Base-by-base conservation (phyloP, 2,888 invertebrate genomes). In the Dione vanillae region DNA sequence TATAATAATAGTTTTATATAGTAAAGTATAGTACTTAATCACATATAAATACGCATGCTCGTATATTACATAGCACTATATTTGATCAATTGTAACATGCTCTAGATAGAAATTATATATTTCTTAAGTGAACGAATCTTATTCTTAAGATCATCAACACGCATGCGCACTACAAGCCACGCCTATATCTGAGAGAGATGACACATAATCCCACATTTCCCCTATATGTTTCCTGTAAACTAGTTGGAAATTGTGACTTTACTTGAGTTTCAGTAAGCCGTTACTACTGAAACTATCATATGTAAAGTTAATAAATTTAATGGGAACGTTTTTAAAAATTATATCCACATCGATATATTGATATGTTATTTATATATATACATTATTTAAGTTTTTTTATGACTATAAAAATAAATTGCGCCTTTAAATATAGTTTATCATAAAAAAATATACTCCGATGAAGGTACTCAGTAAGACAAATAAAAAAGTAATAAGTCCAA, bases 161-260 rank as follows among this genome's bases (percentile, higher is more conserved):
- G 92, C 92, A 91, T 92, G 92, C 91, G 91, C 87, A 77, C 47
- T 41, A 52, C 71, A 84, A 83, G 87, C 92, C 83, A 81, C 92
- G 90, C 92, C 92, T 86, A 75, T 74, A 76, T 58, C 69, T 64
- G 91, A 92, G 82, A 84, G 88, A 85, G 92, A 92, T 82, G 81
- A 82, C 79, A 73, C 74, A 73, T 68, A 73, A 81, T 88, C 85
- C 85, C 85, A 77, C 77, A 73, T 79, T 84, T 82, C 83, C 76
- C 79, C 74, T 74, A 64, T 20, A 9, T 37, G 47, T 49, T 64
- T 49, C 47, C 49, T 64, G 16, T 49, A 19, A 49, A 40, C 64
- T 64, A 37, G n/a, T 14, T 12, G 7, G 5, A 64, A 37, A 37
- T 35, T 37, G 10, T 7, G 37, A 14, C 19, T 64, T 64, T 49